Percentiles rank a stretch among this genome's conserved stretches.
These are phyloP conservation scores for Saturnia japonica DNA, from an alignment of 2,888 invertebrate species.

Conservation along the genomic window DNA sequence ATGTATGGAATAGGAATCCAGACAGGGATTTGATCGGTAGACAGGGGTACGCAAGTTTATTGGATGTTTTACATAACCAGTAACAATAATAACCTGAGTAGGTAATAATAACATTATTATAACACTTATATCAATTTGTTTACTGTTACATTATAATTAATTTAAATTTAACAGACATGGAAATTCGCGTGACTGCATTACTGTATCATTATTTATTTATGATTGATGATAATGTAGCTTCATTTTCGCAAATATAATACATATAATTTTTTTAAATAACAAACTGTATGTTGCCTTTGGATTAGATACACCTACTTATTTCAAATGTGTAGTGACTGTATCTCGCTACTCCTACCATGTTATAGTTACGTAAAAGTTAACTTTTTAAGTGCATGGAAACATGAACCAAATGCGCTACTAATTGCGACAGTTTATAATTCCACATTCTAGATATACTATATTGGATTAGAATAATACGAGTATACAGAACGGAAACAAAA, in stretches of 20 bases:
- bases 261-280: constrained; percentile 12
- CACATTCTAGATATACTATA: constrained; percentile 6
- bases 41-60: neutral
- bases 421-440: constrained; percentile 16
- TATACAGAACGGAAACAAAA: neutral
- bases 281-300: neutral
- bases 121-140: neutral
- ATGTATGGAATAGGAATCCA: neutral
- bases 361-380: constrained; percentile 32
- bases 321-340: neutral
- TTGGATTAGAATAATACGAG: neutral
- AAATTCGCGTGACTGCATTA: neutral
- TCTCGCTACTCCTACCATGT: neutral
- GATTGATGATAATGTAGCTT: neutral
- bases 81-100: neutral
- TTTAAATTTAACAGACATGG: constrained; percentile 2
- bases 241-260: neutral
- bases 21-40: neutral
- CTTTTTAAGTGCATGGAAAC: constrained; percentile 28
- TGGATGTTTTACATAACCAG: neutral
- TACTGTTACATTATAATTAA: neutral
- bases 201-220: neutral
- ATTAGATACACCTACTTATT: too few relatives aligned
- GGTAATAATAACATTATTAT: too few relatives aligned
- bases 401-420: constrained; percentile 15